Evolutionary conservation across 2,888 invertebrate species (phyloP), one percentile per base, ranked within the genome.

Genomic region (Iphiclides podalirius): DNA sequence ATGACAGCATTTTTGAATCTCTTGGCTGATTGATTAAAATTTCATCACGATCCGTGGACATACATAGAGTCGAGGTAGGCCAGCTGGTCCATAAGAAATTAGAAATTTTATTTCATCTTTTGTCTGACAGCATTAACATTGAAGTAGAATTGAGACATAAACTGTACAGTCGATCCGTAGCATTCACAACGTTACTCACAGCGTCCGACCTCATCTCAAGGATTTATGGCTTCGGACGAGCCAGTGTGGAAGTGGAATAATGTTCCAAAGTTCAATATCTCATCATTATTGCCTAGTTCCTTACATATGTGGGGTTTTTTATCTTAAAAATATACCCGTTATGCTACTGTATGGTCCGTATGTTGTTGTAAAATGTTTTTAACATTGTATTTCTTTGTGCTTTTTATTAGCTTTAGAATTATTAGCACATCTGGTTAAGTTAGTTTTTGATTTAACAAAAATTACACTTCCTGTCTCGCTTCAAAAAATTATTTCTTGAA

Each of bases 281-380:
- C 39, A 43, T 49, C 49, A 49, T 43, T 49, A 49, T 49, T 48
- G 42, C 33, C 33, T 43, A 38, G 38, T 49, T 49, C 34, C 38
- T 49, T 38, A 43, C 34, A 49, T 43, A 43, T 38, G 43, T 16
- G 38, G 23, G 28, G 12, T 40, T 11, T 48, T 48, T 42, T 48
- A 42, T 48, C 47, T 35, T 48, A 33, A 14, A 37, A 37, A 48
- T 9, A 2, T 1, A 14, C 13, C 8, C n/a, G 13, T n/a, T 15
- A 36, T 36, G 34, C 7, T 34, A 4, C 34, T 13, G 6, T 28
- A 28, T 28, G n/a, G n/a, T n/a, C n/a, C n/a, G n/a, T n/a, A n/a
- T n/a, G n/a, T n/a, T n/a, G n/a, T n/a, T n/a, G n/a, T n/a, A n/a
- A n/a, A n/a, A n/a, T n/a, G n/a, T n/a, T n/a, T n/a, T n/a, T n/a